A percentile compares a stretch with the other conserved stretches of the same genome.
Evolutionary conservation across 2,797 vertebrate species (phyloP).

Genomic region (Pelobates cultripes): DNA sequence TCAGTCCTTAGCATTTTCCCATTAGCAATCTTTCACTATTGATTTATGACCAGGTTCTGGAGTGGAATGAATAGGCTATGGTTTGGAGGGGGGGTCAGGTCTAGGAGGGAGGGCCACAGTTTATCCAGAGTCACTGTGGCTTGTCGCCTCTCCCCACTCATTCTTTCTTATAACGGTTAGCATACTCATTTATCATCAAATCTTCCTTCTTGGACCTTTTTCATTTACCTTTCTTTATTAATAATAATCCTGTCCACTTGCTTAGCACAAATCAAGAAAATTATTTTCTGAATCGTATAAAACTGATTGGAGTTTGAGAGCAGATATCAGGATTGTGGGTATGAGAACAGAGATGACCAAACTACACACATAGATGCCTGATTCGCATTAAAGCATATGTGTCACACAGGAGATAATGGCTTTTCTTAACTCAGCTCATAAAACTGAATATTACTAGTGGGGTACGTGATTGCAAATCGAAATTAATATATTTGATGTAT

Average conservation of each 20-base stretch:
- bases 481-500: too few relatives aligned
- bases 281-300: too few relatives aligned
- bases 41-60: conserved; percentile 38
- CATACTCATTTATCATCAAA: conserved; percentile 16
- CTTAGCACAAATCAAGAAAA: too few relatives aligned
- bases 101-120: neutral
- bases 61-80: conserved; percentile 13
- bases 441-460: too few relatives aligned
- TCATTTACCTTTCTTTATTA: neutral
- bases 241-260: neutral
- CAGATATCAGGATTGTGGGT: too few relatives aligned
- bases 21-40: conserved; percentile 41
- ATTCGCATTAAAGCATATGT: too few relatives aligned
- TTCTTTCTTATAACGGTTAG: conserved; percentile 19
- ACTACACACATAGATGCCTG: too few relatives aligned
- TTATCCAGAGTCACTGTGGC: neutral
- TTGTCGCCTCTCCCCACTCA: conserved; percentile 1
- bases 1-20: neutral
- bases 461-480: too few relatives aligned
- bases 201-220: neutral
- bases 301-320: too few relatives aligned
- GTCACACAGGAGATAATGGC: too few relatives aligned
- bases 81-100: neutral
- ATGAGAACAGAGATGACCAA: too few relatives aligned
- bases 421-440: too few relatives aligned